A percentile compares a stretch with the other conserved stretches of the same genome.
phyloP scores from a whole-genome alignment of 2,888 invertebrate genomes.

The Dioctria rufipes region DNA sequence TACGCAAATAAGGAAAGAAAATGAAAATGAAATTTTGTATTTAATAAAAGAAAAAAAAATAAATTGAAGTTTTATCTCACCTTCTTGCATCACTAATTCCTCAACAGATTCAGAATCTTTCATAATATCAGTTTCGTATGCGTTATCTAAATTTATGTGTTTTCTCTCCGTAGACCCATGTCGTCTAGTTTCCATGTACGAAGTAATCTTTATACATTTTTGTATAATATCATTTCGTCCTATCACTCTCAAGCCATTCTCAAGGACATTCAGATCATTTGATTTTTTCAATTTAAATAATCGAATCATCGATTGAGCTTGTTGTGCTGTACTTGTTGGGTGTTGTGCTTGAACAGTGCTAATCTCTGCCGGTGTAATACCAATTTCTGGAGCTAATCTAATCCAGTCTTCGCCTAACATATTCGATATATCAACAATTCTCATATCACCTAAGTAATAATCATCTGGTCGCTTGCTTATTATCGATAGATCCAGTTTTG shows the following conservation, averaged over 20 bases:
- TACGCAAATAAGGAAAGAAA: constrained; percentile 24
- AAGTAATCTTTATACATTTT: constrained; percentile 77
- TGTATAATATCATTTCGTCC: constrained; percentile 93
- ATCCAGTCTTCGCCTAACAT: constrained; percentile 82
- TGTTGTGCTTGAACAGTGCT: constrained; percentile 82
- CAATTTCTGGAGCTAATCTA: constrained; percentile 79
- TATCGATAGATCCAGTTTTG: constrained; percentile 55
- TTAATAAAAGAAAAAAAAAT: neutral
- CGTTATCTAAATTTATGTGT: constrained; percentile 72
- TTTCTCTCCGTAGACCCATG: constrained; percentile 57
- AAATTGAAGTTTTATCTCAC: constrained; percentile 61
- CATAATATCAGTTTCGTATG: constrained; percentile 78
- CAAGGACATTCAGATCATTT: constrained; percentile 77
- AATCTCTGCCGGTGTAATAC: constrained; percentile 81
- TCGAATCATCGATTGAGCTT: constrained; percentile 80
- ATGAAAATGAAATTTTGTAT: constrained; percentile 17
- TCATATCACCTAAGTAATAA: constrained; percentile 78
- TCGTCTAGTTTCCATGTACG: constrained; percentile 58
- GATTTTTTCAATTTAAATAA: constrained; percentile 74
- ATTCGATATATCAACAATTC: constrained; percentile 83
- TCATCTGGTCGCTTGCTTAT: constrained; percentile 60
- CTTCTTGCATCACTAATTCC: constrained; percentile 70
- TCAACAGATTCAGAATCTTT: constrained; percentile 76
- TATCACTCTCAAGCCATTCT: constrained; percentile 87
- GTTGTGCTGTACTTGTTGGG: constrained; percentile 81